These are phyloP conservation scores for Sarcophaga subvicina DNA, from an alignment of 2,888 invertebrate genomes.

Conservation along the genomic window DNA sequence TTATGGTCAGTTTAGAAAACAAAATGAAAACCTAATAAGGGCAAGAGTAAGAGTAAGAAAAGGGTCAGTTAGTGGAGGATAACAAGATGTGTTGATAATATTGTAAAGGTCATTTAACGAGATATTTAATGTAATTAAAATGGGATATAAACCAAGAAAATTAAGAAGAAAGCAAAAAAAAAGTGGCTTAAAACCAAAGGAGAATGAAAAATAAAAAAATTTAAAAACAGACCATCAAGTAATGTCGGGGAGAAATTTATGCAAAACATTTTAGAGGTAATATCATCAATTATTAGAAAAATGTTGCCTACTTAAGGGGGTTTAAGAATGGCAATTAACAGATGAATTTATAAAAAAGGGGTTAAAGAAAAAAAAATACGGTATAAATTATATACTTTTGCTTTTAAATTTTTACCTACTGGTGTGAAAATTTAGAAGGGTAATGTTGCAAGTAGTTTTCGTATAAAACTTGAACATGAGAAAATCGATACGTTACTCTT, in stretches of 20 bases:
- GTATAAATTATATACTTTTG: too few relatives aligned
- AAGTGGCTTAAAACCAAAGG: background rate
- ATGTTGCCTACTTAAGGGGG: background rate
- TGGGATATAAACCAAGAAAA: slow-evolving; percentile 37
- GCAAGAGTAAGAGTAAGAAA: background rate
- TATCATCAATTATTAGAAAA: background rate
- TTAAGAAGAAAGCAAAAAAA: background rate
- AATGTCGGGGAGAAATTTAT: background rate
- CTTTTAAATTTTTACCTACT: too few relatives aligned
- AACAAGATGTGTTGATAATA: slow-evolving; percentile 56
- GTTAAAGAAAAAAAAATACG: background rate
- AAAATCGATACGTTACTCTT: too few relatives aligned
- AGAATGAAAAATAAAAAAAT: background rate
- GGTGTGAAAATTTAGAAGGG: too few relatives aligned
- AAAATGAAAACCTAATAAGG: background rate
- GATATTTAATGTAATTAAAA: slow-evolving; percentile 66
- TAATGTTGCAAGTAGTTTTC: too few relatives aligned
- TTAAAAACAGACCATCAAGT: background rate
- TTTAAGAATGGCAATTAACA: background rate
- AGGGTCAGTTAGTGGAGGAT: slow-evolving; percentile 32
- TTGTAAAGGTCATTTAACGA: slow-evolving; percentile 60
- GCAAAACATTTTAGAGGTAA: background rate
- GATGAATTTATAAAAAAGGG: background rate
- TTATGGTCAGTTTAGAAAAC: slow-evolving; percentile 44
- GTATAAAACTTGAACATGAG: too few relatives aligned